Evolutionary conservation across 2,113 vertebrate genomes (phyloP).

Genomic region (Phasianus colchicus): DNA sequence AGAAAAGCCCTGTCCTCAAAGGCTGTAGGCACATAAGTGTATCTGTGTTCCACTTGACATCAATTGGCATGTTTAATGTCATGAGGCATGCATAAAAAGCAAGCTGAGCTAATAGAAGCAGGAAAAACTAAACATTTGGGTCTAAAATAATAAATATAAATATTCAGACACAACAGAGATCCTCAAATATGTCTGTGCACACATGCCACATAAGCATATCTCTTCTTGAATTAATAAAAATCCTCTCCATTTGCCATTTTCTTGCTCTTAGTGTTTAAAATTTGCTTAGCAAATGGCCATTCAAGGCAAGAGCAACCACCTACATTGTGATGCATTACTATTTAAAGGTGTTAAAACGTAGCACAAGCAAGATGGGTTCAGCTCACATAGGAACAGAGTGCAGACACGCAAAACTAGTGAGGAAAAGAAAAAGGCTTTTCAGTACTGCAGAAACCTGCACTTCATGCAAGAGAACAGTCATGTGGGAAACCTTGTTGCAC

Average conservation of each 20-base stretch:
- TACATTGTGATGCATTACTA: not conserved
- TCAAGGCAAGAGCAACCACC: not conserved
- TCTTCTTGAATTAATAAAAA: not conserved
- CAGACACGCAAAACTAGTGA: not conserved
- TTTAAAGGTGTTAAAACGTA: not conserved
- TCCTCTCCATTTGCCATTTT: not conserved
- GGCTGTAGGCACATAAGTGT: not conserved
- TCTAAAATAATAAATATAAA: not conserved
- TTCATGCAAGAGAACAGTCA: not conserved
- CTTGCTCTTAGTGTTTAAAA: not conserved
- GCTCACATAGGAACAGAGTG: not conserved
- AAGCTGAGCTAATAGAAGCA: not conserved
- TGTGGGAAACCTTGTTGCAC: not conserved
- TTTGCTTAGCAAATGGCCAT: not conserved
- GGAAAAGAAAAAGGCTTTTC: not conserved
- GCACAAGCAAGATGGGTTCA: not conserved
- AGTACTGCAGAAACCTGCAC: not conserved
- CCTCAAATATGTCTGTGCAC: not conserved
- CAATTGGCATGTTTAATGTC: not conserved
- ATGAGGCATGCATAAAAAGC: not conserved
- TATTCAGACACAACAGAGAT: not conserved
- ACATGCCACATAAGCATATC: accelerated
- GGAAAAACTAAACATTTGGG: not conserved
- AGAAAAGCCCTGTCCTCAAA: not conserved
- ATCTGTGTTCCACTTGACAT: not conserved